Base-by-base conservation (phyloP, 2,113 vertebrate genomes). In the Serinus canaria region DNA sequence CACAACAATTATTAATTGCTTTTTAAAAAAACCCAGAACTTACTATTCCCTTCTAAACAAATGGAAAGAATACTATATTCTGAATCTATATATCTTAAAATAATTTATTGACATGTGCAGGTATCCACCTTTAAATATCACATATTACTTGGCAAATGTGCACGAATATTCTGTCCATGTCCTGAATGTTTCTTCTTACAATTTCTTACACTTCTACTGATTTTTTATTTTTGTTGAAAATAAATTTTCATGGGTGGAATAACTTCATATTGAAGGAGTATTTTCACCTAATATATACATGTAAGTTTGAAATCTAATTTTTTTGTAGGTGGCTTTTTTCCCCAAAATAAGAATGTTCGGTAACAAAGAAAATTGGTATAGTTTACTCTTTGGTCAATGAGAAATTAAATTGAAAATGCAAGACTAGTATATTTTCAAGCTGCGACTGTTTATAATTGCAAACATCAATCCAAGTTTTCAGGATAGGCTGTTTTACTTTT, bases 31-130 rank as follows among this genome's bases (percentile, higher is more conserved):
- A 53, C n/a, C 15, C 15, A 16, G 6, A 74, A 37, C 12, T 24
- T 56, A 27, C 10, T 22, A 16, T 24, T 44, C 2, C 58, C 15
- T 66, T 62, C 22, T 43, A 79, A 78, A 58, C 5, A 60, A 69
- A 44, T 25, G 3, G 12, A 82, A 74, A 30, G 21, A 50, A 15
- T n/a, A 18, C 2, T 62, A 3, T 60, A 50, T 70, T 69, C 39
- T 59, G 14, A 62, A 28, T 24, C 24, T 16, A 13, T 46, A 5
- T 53, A 13, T 46, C 15, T 81, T 43, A 15, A 4, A 52, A 23
- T 69, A 25, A 9, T 46, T n/a, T 62, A 33, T 9, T 58, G 12
- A 28, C 0, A 7, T 7, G 0, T 74, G 4, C 27, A 44, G 8
- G 5, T 23, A 44, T 59, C 20, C 8, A 37, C 7, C 37, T 55